Percentiles rank a stretch among this genome's conserved stretches.
phyloP scores from a whole-genome alignment of 2,113 vertebrate species.

The Elgaria multicarinata region DNA sequence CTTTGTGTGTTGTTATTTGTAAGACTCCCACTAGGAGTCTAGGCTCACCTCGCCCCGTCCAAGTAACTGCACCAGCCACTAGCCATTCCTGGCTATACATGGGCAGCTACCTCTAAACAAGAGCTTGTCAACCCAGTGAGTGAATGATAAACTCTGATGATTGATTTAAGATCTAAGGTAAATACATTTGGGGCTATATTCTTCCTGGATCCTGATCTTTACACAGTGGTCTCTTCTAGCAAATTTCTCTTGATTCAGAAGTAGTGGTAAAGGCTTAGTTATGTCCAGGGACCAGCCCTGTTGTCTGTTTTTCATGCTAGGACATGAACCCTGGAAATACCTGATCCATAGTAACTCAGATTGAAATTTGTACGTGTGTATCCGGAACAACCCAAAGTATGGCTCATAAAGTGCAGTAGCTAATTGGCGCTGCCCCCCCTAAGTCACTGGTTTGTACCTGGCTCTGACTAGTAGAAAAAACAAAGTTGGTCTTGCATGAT shows the following conservation, averaged over 20 bases:
- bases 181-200: neutral
- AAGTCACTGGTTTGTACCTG: no score
- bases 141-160: neutral
- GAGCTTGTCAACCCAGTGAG: conserved; percentile 9
- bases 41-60: conserved; percentile 18
- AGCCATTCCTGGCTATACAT: neutral
- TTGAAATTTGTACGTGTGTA: no score
- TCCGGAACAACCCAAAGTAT: no score
- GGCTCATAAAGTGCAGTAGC: no score
- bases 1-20: conserved; percentile 66
- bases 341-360: no score
- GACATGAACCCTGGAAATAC: neutral
- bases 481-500: no score
- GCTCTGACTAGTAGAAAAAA: no score
- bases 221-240: neutral
- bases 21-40: conserved; percentile 64
- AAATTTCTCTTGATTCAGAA: neutral
- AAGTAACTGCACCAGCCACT: neutral
- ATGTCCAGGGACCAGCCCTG: no score
- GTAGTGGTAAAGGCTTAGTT: neutral
- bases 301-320: neutral
- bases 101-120: conserved; percentile 36
- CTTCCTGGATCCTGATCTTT: neutral
- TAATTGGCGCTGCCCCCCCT: no score
- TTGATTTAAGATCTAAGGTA: neutral